phyloP scores from a whole-genome alignment of 2,113 vertebrate genomes.

The Martes martes region DNA sequence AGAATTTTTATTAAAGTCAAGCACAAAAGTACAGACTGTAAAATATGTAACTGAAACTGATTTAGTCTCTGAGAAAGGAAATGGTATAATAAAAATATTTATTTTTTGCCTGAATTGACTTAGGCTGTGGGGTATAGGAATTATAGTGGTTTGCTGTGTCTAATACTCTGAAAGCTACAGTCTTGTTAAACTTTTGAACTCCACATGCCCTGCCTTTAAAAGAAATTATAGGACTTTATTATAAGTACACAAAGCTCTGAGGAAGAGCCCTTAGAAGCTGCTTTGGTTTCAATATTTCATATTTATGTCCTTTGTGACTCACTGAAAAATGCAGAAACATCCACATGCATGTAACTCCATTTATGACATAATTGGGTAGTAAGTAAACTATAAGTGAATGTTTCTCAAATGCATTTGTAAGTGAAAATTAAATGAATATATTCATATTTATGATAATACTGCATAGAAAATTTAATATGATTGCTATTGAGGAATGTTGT shows the following conservation, averaged over 20 bases:
- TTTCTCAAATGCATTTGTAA: not conserved
- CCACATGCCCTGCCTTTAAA: not conserved
- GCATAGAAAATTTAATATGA: not conserved
- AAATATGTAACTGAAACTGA: not conserved
- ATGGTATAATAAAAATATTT: not conserved
- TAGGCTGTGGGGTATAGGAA: not conserved
- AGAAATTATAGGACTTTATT: not conserved
- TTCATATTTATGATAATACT: not conserved
- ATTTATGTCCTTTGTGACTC: not conserved
- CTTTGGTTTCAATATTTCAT: not conserved
- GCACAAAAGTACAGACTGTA: not conserved
- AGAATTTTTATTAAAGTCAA: not conserved
- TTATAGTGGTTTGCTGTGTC: not conserved
- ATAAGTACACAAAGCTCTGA: not conserved
- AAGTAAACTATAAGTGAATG: not conserved
- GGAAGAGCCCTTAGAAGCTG: not conserved
- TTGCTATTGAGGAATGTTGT: not conserved
- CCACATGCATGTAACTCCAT: not conserved
- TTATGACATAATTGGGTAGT: not conserved
- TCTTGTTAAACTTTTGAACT: not conserved
- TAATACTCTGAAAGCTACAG: not conserved
- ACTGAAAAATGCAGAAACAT: not conserved
- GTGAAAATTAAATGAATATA: not conserved
- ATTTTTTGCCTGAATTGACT: not conserved
- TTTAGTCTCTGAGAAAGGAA: not conserved